Evolutionary conservation across 2,888 invertebrate genomes (phyloP).

Genomic region (Gerosis bhagava): DNA sequence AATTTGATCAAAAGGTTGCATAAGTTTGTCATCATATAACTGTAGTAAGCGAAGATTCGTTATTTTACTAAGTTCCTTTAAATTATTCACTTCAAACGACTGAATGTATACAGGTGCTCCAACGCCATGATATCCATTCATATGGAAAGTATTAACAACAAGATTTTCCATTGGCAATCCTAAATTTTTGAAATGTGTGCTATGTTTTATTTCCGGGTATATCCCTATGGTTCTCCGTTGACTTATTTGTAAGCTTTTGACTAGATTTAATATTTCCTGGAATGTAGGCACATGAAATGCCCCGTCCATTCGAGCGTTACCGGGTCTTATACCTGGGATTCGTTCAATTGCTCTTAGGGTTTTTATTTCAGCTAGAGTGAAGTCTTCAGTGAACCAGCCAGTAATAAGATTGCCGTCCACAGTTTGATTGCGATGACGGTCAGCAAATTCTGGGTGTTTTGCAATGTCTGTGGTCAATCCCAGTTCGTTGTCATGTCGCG

Average conservation of each 20-base stretch:
- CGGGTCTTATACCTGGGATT: slow-evolving; percentile 60
- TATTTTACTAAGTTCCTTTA: slow-evolving; percentile 58
- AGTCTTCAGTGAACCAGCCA: slow-evolving; percentile 75
- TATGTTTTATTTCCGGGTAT: slow-evolving; percentile 71
- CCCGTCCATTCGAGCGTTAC: slow-evolving; percentile 62
- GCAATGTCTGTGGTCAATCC: slow-evolving; percentile 61
- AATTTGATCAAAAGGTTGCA: slow-evolving; percentile 59
- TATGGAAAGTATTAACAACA: slow-evolving; percentile 58
- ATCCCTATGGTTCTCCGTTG: slow-evolving; percentile 59
- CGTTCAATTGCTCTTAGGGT: slow-evolving; percentile 62
- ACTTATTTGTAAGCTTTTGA: slow-evolving; percentile 60
- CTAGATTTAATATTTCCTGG: slow-evolving; percentile 68
- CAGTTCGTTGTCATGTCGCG: slow-evolving; percentile 69
- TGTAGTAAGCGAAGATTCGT: slow-evolving; percentile 64
- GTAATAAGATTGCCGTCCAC: slow-evolving; percentile 53
- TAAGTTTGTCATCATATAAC: slow-evolving; percentile 43
- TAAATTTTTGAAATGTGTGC: slow-evolving; percentile 58
- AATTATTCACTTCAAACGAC: slow-evolving; percentile 69
- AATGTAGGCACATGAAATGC: slow-evolving; percentile 61
- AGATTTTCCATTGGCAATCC: slow-evolving; percentile 62
- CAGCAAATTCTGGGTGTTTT: slow-evolving; percentile 55
- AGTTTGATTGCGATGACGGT: slow-evolving; percentile 55
- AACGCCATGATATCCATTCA: slow-evolving; percentile 56
- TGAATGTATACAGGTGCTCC: slow-evolving; percentile 65
- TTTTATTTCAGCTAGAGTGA: slow-evolving; percentile 68